Evolutionary conservation across 2,113 vertebrate genomes (phyloP), one percentile per base, ranked within the genome.

Genomic region (Hyla sarda): DNA sequence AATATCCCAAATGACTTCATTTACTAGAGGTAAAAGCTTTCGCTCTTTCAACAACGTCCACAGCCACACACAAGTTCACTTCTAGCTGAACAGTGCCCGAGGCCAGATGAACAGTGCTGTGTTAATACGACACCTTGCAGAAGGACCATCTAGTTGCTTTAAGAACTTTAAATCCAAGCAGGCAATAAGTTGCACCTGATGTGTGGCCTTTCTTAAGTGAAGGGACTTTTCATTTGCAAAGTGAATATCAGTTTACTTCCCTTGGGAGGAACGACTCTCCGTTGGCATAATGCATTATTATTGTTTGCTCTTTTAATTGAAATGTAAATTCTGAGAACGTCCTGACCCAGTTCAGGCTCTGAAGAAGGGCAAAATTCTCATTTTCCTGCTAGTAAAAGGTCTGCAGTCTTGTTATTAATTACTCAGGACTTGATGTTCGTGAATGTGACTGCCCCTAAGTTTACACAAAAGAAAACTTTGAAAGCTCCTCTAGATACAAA

Each of bases 261-360:
- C 88, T 58, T 90, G 91, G 93, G 94, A 92, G 92, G 93, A 95
- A 93, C 95, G 94, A 94, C 96, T 96, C 95, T 95, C 93, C 90
- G 91, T 95, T 94, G 92, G 93, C 94, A 97, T 96, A 97, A 97
- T 97, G 97, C 95, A 93, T 98, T 97, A 96, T 97, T 97, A 97
- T 96, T 95, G 94, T 94, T 95, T 97, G 84, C 76, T 80, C 94
- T 95, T 94, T 97, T 96, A 97, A 98, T 97, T 97, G 96, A 98
- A 97, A 98, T 98, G 97, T 97, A 97, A 97, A 98, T 98, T 98
- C 96, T 94, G 94, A 94, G 96, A 96, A 96, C 96, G 95, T 95
- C 93, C 90, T 96, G 95, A 96, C 94, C 93, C 93, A 94, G 95
- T 95, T 96, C 94, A 93, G 92, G 94, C 90, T 88, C 90, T 93